Evolutionary conservation across 2,113 vertebrate species (phyloP).

Genomic region (Pedetes capensis): DNA sequence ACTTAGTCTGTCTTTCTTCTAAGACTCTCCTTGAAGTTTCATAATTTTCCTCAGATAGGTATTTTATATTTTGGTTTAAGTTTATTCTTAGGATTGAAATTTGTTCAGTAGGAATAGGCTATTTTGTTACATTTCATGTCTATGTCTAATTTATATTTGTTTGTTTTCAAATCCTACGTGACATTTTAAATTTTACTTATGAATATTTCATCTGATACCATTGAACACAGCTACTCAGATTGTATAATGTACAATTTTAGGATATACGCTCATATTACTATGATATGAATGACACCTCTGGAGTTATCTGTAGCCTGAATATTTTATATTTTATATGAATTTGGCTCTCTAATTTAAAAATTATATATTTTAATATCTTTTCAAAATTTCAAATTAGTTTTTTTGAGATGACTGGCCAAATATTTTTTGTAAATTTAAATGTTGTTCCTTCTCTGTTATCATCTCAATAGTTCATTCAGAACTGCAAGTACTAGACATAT

Average conservation of each 20-base stretch:
- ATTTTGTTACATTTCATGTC: slow-evolving; percentile 11
- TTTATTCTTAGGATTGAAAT: neutral
- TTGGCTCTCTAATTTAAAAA: neutral
- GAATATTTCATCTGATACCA: neutral
- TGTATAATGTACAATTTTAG: neutral
- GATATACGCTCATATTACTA: neutral
- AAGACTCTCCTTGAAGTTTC: neutral
- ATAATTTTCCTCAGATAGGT: neutral
- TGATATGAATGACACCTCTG: neutral
- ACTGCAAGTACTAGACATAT: neutral
- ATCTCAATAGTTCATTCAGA: neutral
- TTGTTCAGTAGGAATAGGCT: neutral
- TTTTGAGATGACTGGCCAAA: neutral
- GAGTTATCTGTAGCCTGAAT: neutral
- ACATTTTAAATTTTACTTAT: neutral
- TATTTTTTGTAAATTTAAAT: neutral
- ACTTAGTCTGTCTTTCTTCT: neutral
- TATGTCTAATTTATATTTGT: neutral
- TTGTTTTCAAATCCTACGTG: neutral
- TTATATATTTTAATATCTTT: neutral
- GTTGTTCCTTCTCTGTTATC: neutral
- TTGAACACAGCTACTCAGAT: neutral
- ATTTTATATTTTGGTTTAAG: neutral
- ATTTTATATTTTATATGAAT: slow-evolving; percentile 7
- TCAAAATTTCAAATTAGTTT: neutral